phyloP scores from a whole-genome alignment of 2,797 vertebrate genomes.

The Pteronotus mesoamericanus region DNA sequence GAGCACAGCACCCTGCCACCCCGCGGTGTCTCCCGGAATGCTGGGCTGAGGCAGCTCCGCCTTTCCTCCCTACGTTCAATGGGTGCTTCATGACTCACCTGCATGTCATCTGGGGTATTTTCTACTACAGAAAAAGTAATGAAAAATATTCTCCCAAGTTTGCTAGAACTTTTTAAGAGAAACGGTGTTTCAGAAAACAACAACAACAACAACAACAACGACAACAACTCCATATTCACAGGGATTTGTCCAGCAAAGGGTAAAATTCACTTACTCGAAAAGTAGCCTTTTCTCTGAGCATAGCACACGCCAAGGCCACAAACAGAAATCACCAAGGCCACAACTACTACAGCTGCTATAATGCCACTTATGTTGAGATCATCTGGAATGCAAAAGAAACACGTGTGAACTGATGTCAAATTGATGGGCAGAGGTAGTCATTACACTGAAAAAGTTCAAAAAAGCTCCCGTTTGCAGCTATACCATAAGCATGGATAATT shows the following conservation, averaged over 20 bases:
- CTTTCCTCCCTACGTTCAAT: neutral
- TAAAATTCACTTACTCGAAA: conserved; percentile 89
- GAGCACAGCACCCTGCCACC: fast-evolving
- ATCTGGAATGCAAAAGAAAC: conserved; percentile 84
- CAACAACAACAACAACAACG: too few species aligned
- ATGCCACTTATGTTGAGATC: conserved; percentile 90
- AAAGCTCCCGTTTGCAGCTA: neutral
- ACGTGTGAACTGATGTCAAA: neutral
- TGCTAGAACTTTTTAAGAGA: neutral
- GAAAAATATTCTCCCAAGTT: neutral
- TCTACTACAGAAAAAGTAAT: neutral
- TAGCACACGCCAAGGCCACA: conserved; percentile 89
- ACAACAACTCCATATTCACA: neutral
- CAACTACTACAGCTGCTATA: conserved; percentile 84
- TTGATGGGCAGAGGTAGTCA: neutral
- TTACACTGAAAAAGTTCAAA: neutral
- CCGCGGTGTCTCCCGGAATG: neutral
- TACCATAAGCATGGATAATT: neutral
- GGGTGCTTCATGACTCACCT: neutral
- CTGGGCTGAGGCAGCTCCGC: neutral
- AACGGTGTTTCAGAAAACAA: neutral
- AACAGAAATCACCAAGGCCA: conserved; percentile 84
- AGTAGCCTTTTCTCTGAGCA: conserved; percentile 92
- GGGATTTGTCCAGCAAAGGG: neutral
- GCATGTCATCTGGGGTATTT: neutral